These are phyloP conservation scores for Euthynnus affinis DNA, from an alignment of 2,797 vertebrate species.

Conservation along the genomic window DNA sequence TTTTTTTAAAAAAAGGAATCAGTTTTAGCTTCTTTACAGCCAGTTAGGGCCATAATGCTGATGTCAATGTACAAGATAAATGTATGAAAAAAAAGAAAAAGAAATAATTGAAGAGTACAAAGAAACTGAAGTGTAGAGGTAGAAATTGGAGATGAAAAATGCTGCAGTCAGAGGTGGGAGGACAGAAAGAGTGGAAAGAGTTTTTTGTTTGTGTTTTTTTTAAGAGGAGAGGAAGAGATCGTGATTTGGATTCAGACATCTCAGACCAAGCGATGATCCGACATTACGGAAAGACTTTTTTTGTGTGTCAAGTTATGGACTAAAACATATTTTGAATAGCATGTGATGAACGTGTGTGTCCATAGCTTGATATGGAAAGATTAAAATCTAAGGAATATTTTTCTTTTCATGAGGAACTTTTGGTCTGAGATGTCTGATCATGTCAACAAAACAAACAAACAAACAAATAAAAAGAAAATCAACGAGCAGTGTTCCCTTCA, in stretches of 20 bases:
- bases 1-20: conserved; percentile 52
- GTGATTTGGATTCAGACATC: conserved; percentile 20
- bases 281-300: neutral
- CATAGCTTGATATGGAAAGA: neutral
- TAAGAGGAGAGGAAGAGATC: neutral
- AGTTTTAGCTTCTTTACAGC: conserved; percentile 48
- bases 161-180: conserved; percentile 28
- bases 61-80: conserved; percentile 53
- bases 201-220: neutral
- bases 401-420: neutral
- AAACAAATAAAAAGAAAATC: neutral
- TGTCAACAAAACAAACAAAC: neutral
- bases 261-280: conserved; percentile 25
- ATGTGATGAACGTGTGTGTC: too few relatives aligned
- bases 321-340: neutral
- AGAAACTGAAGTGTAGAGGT: conserved; percentile 68
- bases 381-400: neutral
- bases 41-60: conserved; percentile 38
- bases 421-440: conserved; percentile 49
- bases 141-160: conserved; percentile 64
- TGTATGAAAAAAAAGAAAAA: conserved; percentile 22
- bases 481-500: conserved; percentile 38
- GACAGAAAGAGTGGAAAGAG: neutral
- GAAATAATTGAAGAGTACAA: conserved; percentile 34
- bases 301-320: conserved; percentile 1